Conservation (phyloP, 2,888 invertebrate species). For the Dynastes hyllus region DNA sequence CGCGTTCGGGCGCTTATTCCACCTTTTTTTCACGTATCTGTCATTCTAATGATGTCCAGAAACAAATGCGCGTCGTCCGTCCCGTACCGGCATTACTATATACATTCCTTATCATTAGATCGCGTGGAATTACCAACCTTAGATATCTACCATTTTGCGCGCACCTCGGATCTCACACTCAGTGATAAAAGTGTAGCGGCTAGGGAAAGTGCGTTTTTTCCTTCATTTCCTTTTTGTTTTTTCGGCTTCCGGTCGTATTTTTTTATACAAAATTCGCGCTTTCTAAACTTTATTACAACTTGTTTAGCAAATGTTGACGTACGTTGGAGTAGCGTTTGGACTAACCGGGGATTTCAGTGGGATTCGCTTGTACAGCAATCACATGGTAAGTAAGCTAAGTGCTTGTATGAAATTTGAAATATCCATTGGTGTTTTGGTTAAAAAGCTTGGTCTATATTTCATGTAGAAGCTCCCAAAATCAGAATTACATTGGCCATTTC, state of each 20-base stretch:
- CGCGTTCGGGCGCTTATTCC: neutral
- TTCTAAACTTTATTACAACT: neutral
- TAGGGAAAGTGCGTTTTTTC: constrained; percentile 16
- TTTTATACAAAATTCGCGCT: constrained; percentile 13
- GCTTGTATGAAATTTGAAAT: neutral
- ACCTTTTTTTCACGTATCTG: neutral
- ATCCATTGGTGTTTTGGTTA: too few relatives aligned
- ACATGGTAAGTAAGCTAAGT: constrained; percentile 6
- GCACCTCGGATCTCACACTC: constrained; percentile 9
- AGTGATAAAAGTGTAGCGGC: constrained; percentile 28
- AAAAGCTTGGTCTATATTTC: too few relatives aligned
- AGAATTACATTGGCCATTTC: too few relatives aligned
- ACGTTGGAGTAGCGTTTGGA: neutral
- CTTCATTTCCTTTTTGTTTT: constrained; percentile 10
- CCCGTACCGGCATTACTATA: constrained; percentile 9
- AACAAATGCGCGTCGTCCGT: constrained; percentile 14
- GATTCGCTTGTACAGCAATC: neutral
- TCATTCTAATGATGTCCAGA: constrained; percentile 1
- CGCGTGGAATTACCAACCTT: constrained; percentile 25
- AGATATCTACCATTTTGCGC: constrained; percentile 24
- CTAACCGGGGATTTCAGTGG: neutral
- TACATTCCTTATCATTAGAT: constrained; percentile 45
- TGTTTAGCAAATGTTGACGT: constrained; percentile 3
- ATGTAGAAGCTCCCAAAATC: too few relatives aligned
- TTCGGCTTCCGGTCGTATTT: neutral